These are phyloP conservation scores for Lepidocyrtoides sp. DNA, from an alignment of 2,888 invertebrate species.

Conservation along the genomic window DNA sequence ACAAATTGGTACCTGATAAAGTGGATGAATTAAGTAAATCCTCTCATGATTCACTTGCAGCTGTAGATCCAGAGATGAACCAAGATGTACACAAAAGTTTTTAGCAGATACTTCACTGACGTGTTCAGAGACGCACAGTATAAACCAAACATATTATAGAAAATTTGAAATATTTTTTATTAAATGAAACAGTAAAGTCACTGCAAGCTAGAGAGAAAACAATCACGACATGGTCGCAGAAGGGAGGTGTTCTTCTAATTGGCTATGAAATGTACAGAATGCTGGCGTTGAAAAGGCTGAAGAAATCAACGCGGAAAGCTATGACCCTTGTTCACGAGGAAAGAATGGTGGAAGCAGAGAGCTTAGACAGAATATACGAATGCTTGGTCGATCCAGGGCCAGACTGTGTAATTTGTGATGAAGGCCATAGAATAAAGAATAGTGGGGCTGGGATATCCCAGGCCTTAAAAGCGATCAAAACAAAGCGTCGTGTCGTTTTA, in stretches of 20 bases:
- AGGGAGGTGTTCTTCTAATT: constrained; percentile 97
- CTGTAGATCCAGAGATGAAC: not conserved
- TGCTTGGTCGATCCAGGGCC: constrained; percentile 97
- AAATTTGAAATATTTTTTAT: constrained; percentile 95
- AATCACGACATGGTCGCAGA: constrained; percentile 92
- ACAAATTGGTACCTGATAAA: not conserved
- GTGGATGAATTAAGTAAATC: not conserved
- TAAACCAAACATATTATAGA: too few species aligned
- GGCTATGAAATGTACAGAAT: constrained; percentile 99
- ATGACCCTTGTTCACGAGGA: constrained; percentile 87
- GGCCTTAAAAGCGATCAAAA: constrained; percentile 97
- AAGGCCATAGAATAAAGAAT: constrained; percentile 99
- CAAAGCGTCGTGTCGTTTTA: constrained; percentile 97
- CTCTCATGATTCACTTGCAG: too few species aligned
- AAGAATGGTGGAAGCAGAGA: constrained; percentile 89
- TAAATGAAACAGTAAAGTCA: constrained; percentile 98
- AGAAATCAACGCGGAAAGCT: constrained; percentile 89
- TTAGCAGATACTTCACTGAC: not conserved
- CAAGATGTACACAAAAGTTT: not conserved
- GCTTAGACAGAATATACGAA: constrained; percentile 90
- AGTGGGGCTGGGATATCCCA: constrained; percentile 98
- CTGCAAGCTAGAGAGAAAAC: constrained; percentile 95
- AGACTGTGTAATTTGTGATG: constrained; percentile 96
- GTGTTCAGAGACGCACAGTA: too few species aligned
- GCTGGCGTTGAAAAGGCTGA: constrained; percentile 92